Percentiles rank a stretch among this genome's conserved stretches.
Conservation (phyloP, 2,888 invertebrate genomes). For the Exocentrus adspersus region DNA sequence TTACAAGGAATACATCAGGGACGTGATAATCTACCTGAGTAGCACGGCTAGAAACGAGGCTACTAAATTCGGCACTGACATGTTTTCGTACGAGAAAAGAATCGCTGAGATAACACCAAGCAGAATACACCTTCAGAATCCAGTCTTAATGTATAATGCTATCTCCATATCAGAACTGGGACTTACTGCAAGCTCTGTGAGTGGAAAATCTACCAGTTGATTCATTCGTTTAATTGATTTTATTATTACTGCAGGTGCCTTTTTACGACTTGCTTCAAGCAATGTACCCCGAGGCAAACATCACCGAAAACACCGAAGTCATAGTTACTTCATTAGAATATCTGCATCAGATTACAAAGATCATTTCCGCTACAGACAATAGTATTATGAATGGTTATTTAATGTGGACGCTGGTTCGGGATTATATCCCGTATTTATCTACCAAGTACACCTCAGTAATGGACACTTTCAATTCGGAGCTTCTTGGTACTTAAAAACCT, state of each 20-base stretch:
- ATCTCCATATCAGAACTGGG: constrained; percentile 62
- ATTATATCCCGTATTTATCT: constrained; percentile 68
- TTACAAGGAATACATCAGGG: constrained; percentile 66
- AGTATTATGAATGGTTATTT: constrained; percentile 69
- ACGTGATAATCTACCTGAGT: constrained; percentile 64
- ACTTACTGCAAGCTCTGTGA: constrained; percentile 62
- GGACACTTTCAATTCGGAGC: constrained; percentile 52
- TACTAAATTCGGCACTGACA: constrained; percentile 64
- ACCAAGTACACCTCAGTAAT: constrained; percentile 56
- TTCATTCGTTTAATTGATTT: not conserved
- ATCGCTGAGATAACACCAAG: constrained; percentile 66
- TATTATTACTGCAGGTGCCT: constrained; percentile 59
- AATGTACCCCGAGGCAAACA: constrained; percentile 64
- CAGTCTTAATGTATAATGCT: constrained; percentile 59
- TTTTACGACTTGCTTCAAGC: constrained; percentile 64
- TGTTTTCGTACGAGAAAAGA: constrained; percentile 68
- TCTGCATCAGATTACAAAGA: constrained; percentile 65
- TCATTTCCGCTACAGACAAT: constrained; percentile 66
- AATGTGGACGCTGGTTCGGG: constrained; percentile 68
- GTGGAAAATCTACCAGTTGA: constrained; percentile 29
- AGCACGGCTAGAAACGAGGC: constrained; percentile 63
- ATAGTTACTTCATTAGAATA: constrained; percentile 66
- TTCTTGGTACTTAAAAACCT: no score
- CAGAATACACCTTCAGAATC: constrained; percentile 56
- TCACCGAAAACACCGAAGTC: constrained; percentile 66